Percentiles rank a stretch among this genome's conserved stretches.
These are phyloP conservation scores for Sinohyriopsis cumingii DNA, from an alignment of 2,888 invertebrate species.

Conservation along the genomic window DNA sequence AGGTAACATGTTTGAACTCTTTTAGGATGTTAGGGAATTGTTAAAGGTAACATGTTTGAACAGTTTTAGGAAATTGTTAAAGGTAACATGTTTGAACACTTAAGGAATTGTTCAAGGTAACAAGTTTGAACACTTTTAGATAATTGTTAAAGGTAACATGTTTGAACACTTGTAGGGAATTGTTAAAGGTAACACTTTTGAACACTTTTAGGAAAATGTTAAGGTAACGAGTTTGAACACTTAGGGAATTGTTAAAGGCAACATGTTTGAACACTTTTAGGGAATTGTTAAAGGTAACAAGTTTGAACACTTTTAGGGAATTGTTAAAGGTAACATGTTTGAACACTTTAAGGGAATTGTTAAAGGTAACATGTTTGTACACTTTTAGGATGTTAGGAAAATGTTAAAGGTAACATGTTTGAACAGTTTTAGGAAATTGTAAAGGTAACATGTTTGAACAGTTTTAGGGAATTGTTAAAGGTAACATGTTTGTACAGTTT, in stretches of 20 bases:
- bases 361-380: not conserved
- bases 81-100: not conserved
- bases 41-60: not conserved
- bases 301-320: not conserved
- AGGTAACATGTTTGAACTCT: not conserved
- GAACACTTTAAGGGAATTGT: no score
- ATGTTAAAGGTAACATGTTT: not conserved
- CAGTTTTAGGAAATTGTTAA: not conserved
- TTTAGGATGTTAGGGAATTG: no score
- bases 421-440: not conserved
- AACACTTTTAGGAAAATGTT: no score
- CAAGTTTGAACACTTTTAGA: not conserved
- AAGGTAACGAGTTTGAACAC: no score
- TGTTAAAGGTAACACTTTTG: slow-evolving; percentile 69
- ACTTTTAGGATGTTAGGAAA: no score
- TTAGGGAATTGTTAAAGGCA: no score
- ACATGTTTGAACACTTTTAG: not conserved
- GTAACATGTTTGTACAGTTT: not conserved
- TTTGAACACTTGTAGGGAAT: slow-evolving; percentile 73
- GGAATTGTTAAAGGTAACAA: no score
- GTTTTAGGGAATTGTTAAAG: not conserved
- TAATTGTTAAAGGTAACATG: no score
- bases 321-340: not conserved
- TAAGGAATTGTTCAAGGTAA: no score
- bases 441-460: not conserved